Evolutionary conservation across 2,797 vertebrate species (phyloP).

Genomic region (Microctenopoma stevenorrisi): DNA sequence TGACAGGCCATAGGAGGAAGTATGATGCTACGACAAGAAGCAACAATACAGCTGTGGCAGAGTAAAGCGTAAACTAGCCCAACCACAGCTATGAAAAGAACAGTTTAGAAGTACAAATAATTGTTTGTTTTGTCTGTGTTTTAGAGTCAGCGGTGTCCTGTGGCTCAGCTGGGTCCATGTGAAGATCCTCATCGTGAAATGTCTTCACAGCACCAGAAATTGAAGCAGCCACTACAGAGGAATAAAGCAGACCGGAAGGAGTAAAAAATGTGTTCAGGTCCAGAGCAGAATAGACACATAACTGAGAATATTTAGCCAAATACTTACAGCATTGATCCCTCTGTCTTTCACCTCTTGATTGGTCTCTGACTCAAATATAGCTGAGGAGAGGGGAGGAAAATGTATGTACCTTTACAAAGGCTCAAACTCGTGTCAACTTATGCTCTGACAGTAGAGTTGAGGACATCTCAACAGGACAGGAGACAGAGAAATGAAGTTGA

Average conservation of each 20-base stretch:
- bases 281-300: background rate
- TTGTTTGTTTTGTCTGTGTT: background rate
- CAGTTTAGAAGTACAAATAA: background rate
- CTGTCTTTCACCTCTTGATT: slow-evolving; percentile 79
- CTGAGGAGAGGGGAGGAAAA: slow-evolving; percentile 65
- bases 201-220: slow-evolving; percentile 77
- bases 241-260: background rate
- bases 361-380: slow-evolving; percentile 79
- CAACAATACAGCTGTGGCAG: background rate
- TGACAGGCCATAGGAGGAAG: background rate
- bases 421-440: slow-evolving; percentile 6
- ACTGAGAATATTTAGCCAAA: background rate
- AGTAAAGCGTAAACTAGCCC: background rate
- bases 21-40: background rate
- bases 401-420: slow-evolving; percentile 1
- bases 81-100: background rate
- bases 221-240: slow-evolving; percentile 81
- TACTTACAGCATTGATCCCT: slow-evolving; percentile 84
- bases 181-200: slow-evolving; percentile 16
- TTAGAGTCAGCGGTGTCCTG: background rate
- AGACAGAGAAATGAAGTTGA: too few relatives aligned
- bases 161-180: slow-evolving; percentile 19
- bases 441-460: too few relatives aligned
- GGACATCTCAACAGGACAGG: too few relatives aligned
- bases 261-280: slow-evolving; percentile 2